Evolutionary conservation across 2,888 invertebrate species (phyloP), one percentile per base, ranked within the genome.

Genomic region (Diarsia brunnea): DNA sequence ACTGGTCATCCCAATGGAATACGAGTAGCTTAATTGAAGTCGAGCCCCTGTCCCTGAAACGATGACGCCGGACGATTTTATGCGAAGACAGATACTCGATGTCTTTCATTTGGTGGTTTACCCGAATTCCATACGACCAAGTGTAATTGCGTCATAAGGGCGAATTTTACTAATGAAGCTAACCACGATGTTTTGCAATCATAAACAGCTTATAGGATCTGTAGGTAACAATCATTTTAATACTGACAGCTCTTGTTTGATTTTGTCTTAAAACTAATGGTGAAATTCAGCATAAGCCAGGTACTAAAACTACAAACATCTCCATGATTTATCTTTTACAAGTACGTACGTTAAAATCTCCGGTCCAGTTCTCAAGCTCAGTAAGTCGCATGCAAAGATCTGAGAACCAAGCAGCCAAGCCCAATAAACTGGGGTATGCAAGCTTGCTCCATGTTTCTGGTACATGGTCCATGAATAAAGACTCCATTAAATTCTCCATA

Each of bases 381-480:
- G 97, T 97, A 53, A 99, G 97, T 70, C 99, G 96, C 60, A 97
- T 94, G 79, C 98, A 97, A 68, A 99, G 97, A 94, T 99, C 99
- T 0, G 98, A 97, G 93, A 98, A 98, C 99, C 99, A 99, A 0
- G 98, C 97, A 5, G 98, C 98, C 55, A 99, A 96, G 0, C 98
- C 98, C 74, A 98, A 96, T 85, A 98, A 96, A 65, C 99, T 99
- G 0, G 99, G 99, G 94, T 99, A 99, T 0, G 99, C 99, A 71
- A 98, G 97, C 82, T 97, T 98, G 0, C 98, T 97, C 99, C 99
- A 99, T 27, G 97, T 96, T 0, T 97, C 97, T 0, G 99, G 99
- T n/a, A 99, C 98, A 80, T 97, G 96, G 93, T 99, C 99, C 97
- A 99, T 97, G 93, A 98, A 99, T n/a, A 99, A 94, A 2, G 98